Percentiles rank a stretch among this genome's conserved stretches.
phyloP scores from a whole-genome alignment of 2,113 vertebrate genomes.

The Phrynocephalus versicolor region DNA sequence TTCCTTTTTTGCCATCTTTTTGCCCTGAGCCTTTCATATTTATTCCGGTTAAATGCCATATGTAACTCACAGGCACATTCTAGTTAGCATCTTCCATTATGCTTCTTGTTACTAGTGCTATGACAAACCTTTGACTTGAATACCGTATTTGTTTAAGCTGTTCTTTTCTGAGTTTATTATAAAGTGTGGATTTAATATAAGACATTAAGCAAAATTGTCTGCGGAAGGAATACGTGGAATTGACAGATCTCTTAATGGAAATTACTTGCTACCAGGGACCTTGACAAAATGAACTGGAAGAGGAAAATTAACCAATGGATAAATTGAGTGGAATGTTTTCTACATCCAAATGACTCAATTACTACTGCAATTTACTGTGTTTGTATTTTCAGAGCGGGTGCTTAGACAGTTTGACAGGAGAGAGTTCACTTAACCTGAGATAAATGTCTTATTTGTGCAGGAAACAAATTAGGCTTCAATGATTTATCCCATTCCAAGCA shows the following conservation, averaged over 20 bases:
- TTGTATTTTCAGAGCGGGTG: not conserved
- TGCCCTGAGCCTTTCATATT: conserved; percentile 44
- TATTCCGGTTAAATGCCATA: conserved; percentile 51
- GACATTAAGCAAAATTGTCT: conserved; percentile 64
- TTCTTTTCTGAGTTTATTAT: conserved; percentile 55
- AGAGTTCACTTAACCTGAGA: not conserved
- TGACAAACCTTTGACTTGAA: conserved; percentile 56
- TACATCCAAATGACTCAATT: conserved; percentile 7
- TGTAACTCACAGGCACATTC: conserved; percentile 55
- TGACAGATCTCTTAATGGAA: conserved; percentile 41
- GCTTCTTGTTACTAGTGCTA: conserved; percentile 46
- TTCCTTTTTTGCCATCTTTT: conserved; percentile 31
- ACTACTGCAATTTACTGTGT: not conserved
- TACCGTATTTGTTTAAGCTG: conserved; percentile 51
- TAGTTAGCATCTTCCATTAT: conserved; percentile 61
- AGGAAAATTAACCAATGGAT: conserved; percentile 47
- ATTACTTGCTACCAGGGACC: conserved; percentile 48
- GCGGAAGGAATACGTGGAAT: conserved; percentile 29
- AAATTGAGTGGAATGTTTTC: not conserved
- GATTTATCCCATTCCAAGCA: not conserved
- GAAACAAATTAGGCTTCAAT: not conserved
- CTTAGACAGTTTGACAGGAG: not conserved
- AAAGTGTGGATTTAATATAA: conserved; percentile 59
- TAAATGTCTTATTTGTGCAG: not conserved
- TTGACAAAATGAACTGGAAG: conserved; percentile 54